Evolutionary conservation across 1,140 invertebrate genomes (phyloP).

Genomic region (Musca domestica): DNA sequence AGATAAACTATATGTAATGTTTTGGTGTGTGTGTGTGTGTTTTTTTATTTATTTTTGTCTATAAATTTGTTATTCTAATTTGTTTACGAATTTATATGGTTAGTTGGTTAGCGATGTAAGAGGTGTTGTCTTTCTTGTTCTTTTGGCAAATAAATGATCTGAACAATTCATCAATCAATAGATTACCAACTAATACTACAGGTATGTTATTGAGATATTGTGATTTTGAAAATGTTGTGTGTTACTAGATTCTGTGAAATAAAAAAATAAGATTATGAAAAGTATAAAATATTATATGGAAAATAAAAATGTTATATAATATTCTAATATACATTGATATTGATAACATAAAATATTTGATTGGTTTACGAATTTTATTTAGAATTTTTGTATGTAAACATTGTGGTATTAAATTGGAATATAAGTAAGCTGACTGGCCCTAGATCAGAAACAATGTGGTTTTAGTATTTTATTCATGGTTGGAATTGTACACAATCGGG

Average conservation of each 20-base stretch:
- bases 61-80: background rate
- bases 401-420: too few relatives aligned
- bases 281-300: background rate
- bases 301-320: background rate
- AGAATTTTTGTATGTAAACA: too few relatives aligned
- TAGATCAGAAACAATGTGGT: too few relatives aligned
- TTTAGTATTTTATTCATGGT: too few relatives aligned
- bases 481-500: too few relatives aligned
- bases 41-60: background rate
- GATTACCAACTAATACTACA: conserved; percentile 40
- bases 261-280: conserved; percentile 31
- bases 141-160: too few relatives aligned
- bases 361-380: too few relatives aligned
- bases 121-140: background rate
- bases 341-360: too few relatives aligned
- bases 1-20: background rate
- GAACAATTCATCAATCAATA: background rate
- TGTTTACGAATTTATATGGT: background rate
- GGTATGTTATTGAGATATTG: conserved; percentile 53
- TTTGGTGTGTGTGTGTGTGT: background rate
- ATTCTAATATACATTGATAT: too few relatives aligned
- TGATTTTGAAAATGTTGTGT: conserved; percentile 53
- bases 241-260: conserved; percentile 50
- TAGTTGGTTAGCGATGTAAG: background rate
- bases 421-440: too few relatives aligned